Evolutionary conservation across 2,797 vertebrate species (phyloP), one percentile per base, ranked within the genome.

Genomic region (Leucoraja ocellata): DNA sequence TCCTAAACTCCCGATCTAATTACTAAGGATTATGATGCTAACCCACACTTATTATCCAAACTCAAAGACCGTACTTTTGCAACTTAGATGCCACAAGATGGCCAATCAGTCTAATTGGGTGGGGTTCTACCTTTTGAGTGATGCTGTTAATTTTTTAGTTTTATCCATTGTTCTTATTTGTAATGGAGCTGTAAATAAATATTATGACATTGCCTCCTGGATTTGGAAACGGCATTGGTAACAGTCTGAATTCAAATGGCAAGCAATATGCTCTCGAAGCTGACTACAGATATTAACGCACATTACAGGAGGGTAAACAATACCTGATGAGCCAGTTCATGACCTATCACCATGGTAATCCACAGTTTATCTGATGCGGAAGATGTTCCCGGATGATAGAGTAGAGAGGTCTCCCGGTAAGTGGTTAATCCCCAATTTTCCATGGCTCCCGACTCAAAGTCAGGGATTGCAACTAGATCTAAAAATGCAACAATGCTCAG

Each of bases 351-450:
- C 95, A 94, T 95, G 39, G 97, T 97, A 93, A 98, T 95, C 97
- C 96, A 97, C 73, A 97, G 95, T 94, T 96, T 95, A 94, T 97
- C 96, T n/a, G 95, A 97, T 63, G 95, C 94, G 0, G 97, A 97
- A 91, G 97, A 97, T 28, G 96, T 96, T 91, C 95, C 94, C 1
- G 97, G 95, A 93, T 97, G 96, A 39, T 96, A 97, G 54, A 98
- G 96, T 46, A 98, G 95, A 93, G 97, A 96, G 0, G 96, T 97
- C 94, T 98, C 97, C 94, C 96, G 96, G 94, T 97, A 97, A 32
- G 97, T 97, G 93, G 96, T 97, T 94, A 98, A 96, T 93, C 97
- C 97, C 97, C 97, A 97, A 95, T 97, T 98, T 95, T 98, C 97
- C 97, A 97, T 98, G 0, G 97, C 97, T 80, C 97, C 97, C 0